These are phyloP conservation scores for Harpagoxenus sublaevis DNA, from an alignment of 2,888 invertebrate genomes.

Conservation along the genomic window DNA sequence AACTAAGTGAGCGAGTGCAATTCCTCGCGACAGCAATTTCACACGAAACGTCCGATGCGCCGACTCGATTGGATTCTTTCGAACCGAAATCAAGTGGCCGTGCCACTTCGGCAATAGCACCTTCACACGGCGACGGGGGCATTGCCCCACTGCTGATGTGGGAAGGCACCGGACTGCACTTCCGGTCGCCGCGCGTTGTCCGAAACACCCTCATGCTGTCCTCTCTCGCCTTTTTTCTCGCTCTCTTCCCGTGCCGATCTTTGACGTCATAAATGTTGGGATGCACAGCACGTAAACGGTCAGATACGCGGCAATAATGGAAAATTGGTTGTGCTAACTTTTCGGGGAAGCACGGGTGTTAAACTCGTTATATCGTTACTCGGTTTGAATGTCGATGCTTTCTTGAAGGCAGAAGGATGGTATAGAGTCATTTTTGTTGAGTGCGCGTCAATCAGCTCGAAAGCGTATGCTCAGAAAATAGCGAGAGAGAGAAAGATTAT, in stretches of 20 bases:
- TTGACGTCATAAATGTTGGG: conserved; percentile 13
- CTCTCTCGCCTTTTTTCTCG: not conserved
- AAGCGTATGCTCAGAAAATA: not conserved
- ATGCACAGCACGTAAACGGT: conserved; percentile 10
- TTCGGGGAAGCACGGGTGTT: conserved; percentile 18
- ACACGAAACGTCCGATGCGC: conserved; percentile 20
- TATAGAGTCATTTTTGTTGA: conserved; percentile 57
- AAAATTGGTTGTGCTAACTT: conserved; percentile 64
- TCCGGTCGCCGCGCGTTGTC: conserved; percentile 37
- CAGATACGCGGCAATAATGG: conserved; percentile 57
- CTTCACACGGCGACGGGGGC: conserved; percentile 17
- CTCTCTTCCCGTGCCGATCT: not conserved
- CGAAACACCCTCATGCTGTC: conserved; percentile 24
- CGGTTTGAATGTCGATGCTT: conserved; percentile 19
- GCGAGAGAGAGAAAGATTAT: conserved; percentile 9
- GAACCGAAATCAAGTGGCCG: conserved; percentile 45
- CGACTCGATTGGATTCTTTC: conserved; percentile 47
- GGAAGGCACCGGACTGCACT: conserved; percentile 34
- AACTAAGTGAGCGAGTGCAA: conserved; percentile 33
- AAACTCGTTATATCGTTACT: conserved; percentile 47
- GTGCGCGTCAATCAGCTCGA: not conserved
- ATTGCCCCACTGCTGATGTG: conserved; percentile 27
- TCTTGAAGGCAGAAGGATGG: conserved; percentile 19
- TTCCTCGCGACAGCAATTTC: conserved; percentile 48
- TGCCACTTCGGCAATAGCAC: conserved; percentile 1